Evolutionary conservation across 2,888 invertebrate species (phyloP).

Genomic region (Eupithecia dodoneata): DNA sequence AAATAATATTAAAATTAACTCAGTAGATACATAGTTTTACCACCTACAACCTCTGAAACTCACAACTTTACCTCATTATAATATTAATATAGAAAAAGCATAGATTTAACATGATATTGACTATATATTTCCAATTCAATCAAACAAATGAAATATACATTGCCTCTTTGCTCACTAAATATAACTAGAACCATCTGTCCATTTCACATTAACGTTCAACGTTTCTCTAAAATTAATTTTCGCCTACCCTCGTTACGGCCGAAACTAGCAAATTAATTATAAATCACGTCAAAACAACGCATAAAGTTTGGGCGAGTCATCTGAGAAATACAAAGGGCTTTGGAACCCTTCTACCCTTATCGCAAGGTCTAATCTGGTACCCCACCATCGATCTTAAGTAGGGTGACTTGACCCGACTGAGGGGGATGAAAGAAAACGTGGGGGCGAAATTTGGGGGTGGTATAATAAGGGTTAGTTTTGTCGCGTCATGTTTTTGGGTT

Average conservation of each 20-base stretch:
- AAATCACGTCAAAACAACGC: conserved; percentile 82
- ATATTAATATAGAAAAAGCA: no score
- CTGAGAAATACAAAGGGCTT: conserved; percentile 78
- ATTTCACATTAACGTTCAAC: conserved; percentile 41
- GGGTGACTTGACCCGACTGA: conserved; percentile 78
- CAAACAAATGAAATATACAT: background rate
- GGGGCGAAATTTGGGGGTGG: conserved; percentile 62
- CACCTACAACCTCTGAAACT: no score
- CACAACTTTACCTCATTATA: no score
- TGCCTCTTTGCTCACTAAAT: background rate
- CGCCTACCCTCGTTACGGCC: conserved; percentile 71
- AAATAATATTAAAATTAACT: no score
- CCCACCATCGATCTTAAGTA: conserved; percentile 83
- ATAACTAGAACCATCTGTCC: conserved; percentile 21
- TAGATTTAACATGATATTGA: no score
- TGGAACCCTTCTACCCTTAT: conserved; percentile 72
- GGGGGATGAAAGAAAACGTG: conserved; percentile 80
- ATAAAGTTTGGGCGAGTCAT: conserved; percentile 75
- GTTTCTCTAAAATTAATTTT: conserved; percentile 69
- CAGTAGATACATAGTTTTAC: no score
- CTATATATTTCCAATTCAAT: background rate
- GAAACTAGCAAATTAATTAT: conserved; percentile 84
- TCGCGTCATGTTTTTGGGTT: conserved; percentile 61
- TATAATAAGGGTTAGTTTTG: conserved; percentile 77
- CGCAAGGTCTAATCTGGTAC: conserved; percentile 77